Evolutionary conservation across 2,113 vertebrate genomes (phyloP).

Genomic region (Lipotes vexillifer): DNA sequence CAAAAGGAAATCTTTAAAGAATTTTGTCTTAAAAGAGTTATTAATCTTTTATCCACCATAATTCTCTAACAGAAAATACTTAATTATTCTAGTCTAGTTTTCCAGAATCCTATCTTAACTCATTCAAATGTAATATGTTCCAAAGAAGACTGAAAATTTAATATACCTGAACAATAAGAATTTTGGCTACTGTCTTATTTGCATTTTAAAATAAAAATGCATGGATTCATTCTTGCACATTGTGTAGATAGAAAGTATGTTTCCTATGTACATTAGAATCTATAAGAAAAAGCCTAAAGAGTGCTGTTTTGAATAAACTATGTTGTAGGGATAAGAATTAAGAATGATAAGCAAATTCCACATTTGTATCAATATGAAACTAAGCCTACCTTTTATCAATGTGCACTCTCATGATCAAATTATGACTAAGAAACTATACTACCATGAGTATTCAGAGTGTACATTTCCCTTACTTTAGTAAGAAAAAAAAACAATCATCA

Average conservation of each 20-base stretch:
- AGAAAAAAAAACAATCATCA: slow-evolving; percentile 60
- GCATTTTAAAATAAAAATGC: slow-evolving; percentile 53
- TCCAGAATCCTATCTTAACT: slow-evolving; percentile 34
- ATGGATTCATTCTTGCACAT: not conserved
- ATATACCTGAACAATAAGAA: slow-evolving; percentile 61
- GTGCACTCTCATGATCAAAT: slow-evolving; percentile 54
- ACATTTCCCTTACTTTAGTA: slow-evolving; percentile 28
- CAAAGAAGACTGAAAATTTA: slow-evolving; percentile 46
- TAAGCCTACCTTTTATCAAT: slow-evolving; percentile 43
- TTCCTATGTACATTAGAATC: slow-evolving; percentile 26
- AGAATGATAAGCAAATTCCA: slow-evolving; percentile 58
- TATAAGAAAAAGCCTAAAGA: slow-evolving; percentile 8
- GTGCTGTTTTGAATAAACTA: slow-evolving; percentile 39
- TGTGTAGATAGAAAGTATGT: slow-evolving; percentile 3
- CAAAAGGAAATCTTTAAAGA: slow-evolving; percentile 79
- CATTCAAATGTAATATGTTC: slow-evolving; percentile 64
- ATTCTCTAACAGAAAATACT: slow-evolving; percentile 60
- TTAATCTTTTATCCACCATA: slow-evolving; percentile 61
- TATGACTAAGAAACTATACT: slow-evolving; percentile 67
- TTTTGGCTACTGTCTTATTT: slow-evolving; percentile 54
- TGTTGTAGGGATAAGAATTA: slow-evolving; percentile 52
- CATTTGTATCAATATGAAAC: slow-evolving; percentile 51
- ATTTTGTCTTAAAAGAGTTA: slow-evolving; percentile 74
- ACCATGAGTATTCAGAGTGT: slow-evolving; percentile 53
- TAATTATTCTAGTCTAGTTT: slow-evolving; percentile 49